phyloP scores from a whole-genome alignment of 2,888 invertebrate genomes.

The Leucophora obtusa region DNA sequence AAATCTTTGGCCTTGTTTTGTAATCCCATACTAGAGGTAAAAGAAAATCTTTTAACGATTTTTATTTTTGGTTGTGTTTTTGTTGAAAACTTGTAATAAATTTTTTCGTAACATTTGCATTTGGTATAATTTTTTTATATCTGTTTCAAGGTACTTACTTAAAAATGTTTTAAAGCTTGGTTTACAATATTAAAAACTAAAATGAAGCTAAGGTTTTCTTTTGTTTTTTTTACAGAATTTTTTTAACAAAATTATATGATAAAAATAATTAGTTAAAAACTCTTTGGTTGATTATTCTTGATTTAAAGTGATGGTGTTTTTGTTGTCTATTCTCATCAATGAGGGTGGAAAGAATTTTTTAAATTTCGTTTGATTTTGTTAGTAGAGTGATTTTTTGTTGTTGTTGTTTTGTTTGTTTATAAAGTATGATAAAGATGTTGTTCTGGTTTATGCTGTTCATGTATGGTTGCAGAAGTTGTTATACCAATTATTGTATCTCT shows the following conservation, averaged over 20 bases:
- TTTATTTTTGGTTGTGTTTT: background rate
- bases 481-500: constrained; percentile 56
- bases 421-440: constrained; percentile 68
- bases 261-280: constrained; percentile 25
- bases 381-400: constrained; percentile 2
- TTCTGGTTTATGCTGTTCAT: constrained; percentile 63
- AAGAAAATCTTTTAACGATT: constrained; percentile 32
- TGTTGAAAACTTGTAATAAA: constrained; percentile 45
- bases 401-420: constrained; percentile 50
- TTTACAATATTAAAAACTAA: constrained; percentile 53
- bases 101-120: constrained; percentile 21
- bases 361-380: background rate
- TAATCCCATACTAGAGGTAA: constrained; percentile 38
- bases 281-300: constrained; percentile 38
- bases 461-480: constrained; percentile 28
- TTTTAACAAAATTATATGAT: constrained; percentile 9
- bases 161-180: constrained; percentile 60
- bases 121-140: background rate
- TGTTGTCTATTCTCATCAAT: background rate
- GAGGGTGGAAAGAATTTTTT: background rate
- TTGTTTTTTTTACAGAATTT: background rate
- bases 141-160: constrained; percentile 58
- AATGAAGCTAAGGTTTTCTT: constrained; percentile 46
- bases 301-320: constrained; percentile 21
- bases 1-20: constrained; percentile 59